Conservation (phyloP, 2,797 vertebrate species). For the Oryzias sinensis region DNA sequence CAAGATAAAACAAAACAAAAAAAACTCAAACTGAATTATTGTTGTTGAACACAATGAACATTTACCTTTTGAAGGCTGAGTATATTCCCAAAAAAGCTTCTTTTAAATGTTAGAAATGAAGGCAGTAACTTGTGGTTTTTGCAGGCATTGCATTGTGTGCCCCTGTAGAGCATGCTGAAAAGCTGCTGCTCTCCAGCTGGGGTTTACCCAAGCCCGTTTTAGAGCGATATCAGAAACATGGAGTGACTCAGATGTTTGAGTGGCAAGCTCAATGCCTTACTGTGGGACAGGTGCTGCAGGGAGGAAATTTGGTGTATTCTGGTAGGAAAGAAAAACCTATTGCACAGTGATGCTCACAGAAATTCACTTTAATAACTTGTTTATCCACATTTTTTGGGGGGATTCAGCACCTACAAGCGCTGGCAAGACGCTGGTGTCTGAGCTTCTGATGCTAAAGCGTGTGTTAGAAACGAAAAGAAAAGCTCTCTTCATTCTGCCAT, state of each 20-base stretch:
- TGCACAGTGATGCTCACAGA: neutral
- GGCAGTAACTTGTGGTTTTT: neutral
- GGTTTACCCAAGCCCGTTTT: constrained; percentile 88
- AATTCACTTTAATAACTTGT: neutral
- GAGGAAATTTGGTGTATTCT: constrained; percentile 93
- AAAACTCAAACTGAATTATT: no score
- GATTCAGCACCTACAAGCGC: constrained; percentile 93
- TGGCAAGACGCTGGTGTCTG: constrained; percentile 95
- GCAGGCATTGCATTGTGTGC: constrained; percentile 79
- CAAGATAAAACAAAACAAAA: neutral
- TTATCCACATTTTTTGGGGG: neutral
- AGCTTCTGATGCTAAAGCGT: constrained; percentile 92
- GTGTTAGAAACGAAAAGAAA: constrained; percentile 92
- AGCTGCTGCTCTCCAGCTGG: constrained; percentile 90
- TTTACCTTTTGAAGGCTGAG: neutral
- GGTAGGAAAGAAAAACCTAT: constrained; percentile 71
- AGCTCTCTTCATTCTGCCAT: constrained; percentile 94
- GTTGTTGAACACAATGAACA: neutral
- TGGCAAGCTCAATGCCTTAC: constrained; percentile 97
- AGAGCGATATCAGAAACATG: constrained; percentile 85
- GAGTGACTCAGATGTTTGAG: constrained; percentile 91
- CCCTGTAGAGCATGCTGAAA: constrained; percentile 81
- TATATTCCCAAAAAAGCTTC: neutral
- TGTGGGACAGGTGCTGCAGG: constrained; percentile 87
- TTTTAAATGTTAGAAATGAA: neutral